These are phyloP conservation scores for Saccostrea glomerata DNA, from an alignment of 1,140 invertebrate genomes.

Conservation along the genomic window DNA sequence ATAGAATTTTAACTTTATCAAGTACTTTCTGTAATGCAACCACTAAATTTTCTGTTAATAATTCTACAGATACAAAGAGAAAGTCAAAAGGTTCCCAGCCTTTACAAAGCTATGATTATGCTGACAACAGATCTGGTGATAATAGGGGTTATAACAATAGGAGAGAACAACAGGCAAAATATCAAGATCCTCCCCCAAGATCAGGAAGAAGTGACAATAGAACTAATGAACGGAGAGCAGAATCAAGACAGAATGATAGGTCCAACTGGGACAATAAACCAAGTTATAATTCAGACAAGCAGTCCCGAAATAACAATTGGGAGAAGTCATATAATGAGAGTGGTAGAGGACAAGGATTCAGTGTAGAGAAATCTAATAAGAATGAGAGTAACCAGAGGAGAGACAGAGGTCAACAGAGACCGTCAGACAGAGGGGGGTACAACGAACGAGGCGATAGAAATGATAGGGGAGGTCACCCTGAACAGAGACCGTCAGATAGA, in stretches of 20 bases:
- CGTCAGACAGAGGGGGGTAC: not conserved
- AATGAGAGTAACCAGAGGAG: conserved; percentile 1
- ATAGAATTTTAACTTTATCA: not conserved
- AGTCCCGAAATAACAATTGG: conserved; percentile 16
- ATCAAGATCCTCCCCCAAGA: conserved; percentile 37
- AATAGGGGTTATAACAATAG: conserved; percentile 39
- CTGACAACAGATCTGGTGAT: conserved; percentile 30
- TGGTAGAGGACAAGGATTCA: not conserved
- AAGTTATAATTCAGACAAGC: conserved; percentile 22
- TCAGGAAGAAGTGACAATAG: conserved; percentile 38
- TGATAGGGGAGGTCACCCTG: not conserved
- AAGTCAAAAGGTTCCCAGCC: not conserved
- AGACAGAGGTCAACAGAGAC: conserved; percentile 31
- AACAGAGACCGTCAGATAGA: not conserved
- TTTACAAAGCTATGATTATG: not conserved
- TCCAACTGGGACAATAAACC: conserved; percentile 4
- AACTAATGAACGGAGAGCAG: conserved; percentile 14
- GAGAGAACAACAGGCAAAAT: conserved; percentile 18
- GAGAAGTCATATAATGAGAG: not conserved
- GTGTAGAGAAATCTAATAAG: not conserved
- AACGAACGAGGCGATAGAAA: conserved; percentile 27
- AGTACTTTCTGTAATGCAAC: not conserved
- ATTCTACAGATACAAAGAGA: not conserved
- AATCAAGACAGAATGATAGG: conserved; percentile 14
- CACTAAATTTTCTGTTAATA: not conserved